Percentiles rank a stretch among this genome's conserved stretches.
These are phyloP conservation scores for Dufourea novaeangliae DNA, from an alignment of 1,140 invertebrate genomes.

Conservation along the genomic window DNA sequence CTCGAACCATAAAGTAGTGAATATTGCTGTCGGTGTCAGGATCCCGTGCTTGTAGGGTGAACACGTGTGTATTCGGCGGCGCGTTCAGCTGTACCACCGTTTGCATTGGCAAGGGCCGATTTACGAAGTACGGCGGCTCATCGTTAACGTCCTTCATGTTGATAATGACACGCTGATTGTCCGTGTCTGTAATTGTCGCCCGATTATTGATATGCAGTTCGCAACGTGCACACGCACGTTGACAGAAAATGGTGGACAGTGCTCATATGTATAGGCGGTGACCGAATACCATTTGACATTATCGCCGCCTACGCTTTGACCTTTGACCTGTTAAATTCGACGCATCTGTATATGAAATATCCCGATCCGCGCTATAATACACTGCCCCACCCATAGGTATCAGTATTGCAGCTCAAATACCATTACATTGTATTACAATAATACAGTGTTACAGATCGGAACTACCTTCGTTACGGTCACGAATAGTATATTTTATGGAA, in stretches of 20 bases:
- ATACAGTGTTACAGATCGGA: too few relatives aligned
- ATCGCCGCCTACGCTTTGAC: constrained; percentile 27
- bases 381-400: background rate
- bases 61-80: constrained; percentile 96
- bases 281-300: constrained; percentile 28
- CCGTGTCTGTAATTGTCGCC: constrained; percentile 88
- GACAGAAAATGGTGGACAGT: constrained; percentile 22
- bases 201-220: constrained; percentile 29
- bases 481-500: too few relatives aligned
- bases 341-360: background rate
- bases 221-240: background rate
- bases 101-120: constrained; percentile 96
- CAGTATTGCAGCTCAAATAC: background rate
- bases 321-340: constrained; percentile 28
- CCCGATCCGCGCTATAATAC: background rate
- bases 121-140: constrained; percentile 97
- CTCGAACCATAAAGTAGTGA: constrained; percentile 96
- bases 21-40: constrained; percentile 97
- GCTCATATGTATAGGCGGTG: constrained; percentile 23
- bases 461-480: too few relatives aligned
- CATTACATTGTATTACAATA: too few relatives aligned
- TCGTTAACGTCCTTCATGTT: constrained; percentile 98
- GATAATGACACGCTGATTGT: constrained; percentile 97
- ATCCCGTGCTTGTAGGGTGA: constrained; percentile 96
- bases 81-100: constrained; percentile 97